Percentiles rank a stretch among this genome's conserved stretches.
phyloP scores from a whole-genome alignment of 2,113 vertebrate genomes.

The Mirounga angustirostris region DNA sequence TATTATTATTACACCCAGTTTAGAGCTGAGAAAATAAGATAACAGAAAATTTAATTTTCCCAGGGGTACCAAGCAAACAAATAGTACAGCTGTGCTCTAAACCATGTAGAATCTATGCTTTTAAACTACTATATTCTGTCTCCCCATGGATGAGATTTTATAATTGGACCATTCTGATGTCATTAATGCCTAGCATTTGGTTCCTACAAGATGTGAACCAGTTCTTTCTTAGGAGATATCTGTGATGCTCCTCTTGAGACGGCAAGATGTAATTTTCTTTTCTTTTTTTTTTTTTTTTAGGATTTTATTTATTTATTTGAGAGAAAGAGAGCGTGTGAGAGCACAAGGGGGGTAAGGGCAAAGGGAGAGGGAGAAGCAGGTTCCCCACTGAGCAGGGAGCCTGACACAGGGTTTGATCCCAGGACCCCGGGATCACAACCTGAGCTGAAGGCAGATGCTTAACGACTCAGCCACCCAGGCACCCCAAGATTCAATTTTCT shows the following conservation, averaged over 20 bases:
- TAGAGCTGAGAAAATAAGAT: slow-evolving; percentile 24
- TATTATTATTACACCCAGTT: neutral
- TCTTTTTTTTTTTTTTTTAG: neutral
- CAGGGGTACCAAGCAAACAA: neutral
- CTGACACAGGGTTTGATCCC: neutral
- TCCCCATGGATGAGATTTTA: neutral
- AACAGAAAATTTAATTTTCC: slow-evolving; percentile 5
- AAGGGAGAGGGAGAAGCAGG: neutral
- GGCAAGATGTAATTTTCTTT: neutral
- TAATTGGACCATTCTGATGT: neutral
- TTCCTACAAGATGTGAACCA: neutral
- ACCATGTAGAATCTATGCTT: neutral
- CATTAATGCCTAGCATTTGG: neutral
- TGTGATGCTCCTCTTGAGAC: neutral
- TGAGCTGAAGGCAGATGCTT: neutral
- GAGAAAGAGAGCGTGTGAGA: neutral
- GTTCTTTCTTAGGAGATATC: neutral
- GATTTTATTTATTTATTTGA: neutral
- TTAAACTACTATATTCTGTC: neutral
- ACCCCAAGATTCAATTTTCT: neutral
- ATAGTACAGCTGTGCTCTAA: neutral
- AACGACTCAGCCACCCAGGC: neutral
- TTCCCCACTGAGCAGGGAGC: neutral
- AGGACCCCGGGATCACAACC: neutral
- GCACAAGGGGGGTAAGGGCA: neutral